Conservation (phyloP, 2,888 invertebrate species). For the Teleiodes luculella region DNA sequence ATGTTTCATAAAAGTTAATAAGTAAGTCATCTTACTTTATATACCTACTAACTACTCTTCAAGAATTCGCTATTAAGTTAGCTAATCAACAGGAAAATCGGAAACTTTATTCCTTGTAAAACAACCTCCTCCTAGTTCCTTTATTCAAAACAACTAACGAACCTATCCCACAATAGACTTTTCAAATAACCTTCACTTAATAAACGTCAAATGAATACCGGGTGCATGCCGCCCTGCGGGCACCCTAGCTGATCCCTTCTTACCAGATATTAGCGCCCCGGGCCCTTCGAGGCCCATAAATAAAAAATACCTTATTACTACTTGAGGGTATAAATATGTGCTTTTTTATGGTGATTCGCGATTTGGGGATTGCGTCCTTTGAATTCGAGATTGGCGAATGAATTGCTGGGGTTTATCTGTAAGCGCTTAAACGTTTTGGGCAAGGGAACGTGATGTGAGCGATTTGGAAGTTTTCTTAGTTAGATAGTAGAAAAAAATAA, state of each 20-base stretch:
- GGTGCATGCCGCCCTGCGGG: slow-evolving; percentile 51
- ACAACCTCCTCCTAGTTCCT: too few relatives aligned
- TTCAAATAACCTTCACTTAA: slow-evolving; percentile 48
- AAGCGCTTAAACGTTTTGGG: not conserved
- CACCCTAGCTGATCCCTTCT: slow-evolving; percentile 58
- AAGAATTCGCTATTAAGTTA: too few relatives aligned
- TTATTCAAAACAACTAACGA: not conserved
- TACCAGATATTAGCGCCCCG: slow-evolving; percentile 70
- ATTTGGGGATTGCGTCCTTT: slow-evolving; percentile 9
- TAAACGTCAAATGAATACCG: slow-evolving; percentile 57
- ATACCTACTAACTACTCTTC: too few relatives aligned
- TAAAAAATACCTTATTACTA: slow-evolving; percentile 54
- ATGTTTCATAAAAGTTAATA: too few relatives aligned
- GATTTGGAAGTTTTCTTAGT: too few relatives aligned
- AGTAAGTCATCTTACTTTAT: too few relatives aligned
- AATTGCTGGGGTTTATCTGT: not conserved
- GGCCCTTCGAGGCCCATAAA: slow-evolving; percentile 59
- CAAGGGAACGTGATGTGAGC: not conserved
- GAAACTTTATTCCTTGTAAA: too few relatives aligned
- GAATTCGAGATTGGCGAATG: not conserved
- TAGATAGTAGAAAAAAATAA: too few relatives aligned
- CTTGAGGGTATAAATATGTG: slow-evolving; percentile 18
- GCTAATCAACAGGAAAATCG: too few relatives aligned
- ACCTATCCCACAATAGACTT: slow-evolving; percentile 37
- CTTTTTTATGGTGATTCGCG: slow-evolving; percentile 16